phyloP scores from a whole-genome alignment of 2,888 invertebrate genomes.

The Salpingus planirostris region DNA sequence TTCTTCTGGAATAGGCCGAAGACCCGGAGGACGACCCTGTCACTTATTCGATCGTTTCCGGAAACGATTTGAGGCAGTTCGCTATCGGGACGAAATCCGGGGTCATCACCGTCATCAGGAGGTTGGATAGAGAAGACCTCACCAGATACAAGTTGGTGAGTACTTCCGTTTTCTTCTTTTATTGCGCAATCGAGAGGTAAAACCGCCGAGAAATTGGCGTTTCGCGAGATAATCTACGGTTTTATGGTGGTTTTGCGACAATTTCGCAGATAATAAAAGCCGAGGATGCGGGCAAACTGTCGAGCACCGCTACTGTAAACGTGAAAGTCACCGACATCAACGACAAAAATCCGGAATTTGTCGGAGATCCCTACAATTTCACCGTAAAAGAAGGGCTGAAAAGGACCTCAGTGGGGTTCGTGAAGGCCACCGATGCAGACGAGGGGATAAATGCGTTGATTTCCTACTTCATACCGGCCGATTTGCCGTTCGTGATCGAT shows the following conservation, averaged over 20 bases:
- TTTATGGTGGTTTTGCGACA: neutral
- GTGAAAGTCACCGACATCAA: slow-evolving; percentile 87
- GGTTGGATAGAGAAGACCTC: slow-evolving; percentile 80
- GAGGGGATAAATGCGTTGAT: slow-evolving; percentile 77
- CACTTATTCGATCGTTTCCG: slow-evolving; percentile 76
- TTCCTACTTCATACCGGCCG: slow-evolving; percentile 68
- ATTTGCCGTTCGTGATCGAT: slow-evolving; percentile 73
- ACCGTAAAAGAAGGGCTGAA: slow-evolving; percentile 66
- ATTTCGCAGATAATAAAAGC: slow-evolving; percentile 64
- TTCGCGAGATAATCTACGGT: no score
- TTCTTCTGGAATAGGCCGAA: slow-evolving; percentile 68
- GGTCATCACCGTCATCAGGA: slow-evolving; percentile 76
- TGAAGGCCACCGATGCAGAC: slow-evolving; percentile 78
- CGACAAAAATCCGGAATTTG: slow-evolving; percentile 85
- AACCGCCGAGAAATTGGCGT: no score
- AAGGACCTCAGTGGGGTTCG: slow-evolving; percentile 61
- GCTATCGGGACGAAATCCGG: slow-evolving; percentile 78
- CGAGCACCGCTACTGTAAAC: slow-evolving; percentile 76
- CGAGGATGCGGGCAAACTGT: slow-evolving; percentile 75
- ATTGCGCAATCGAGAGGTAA: no score
- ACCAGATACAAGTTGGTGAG: slow-evolving; percentile 76
- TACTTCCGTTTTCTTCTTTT: slow-evolving; percentile 9
- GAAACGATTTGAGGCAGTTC: slow-evolving; percentile 84
- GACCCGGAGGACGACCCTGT: slow-evolving; percentile 85
- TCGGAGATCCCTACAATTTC: slow-evolving; percentile 72